Percentiles rank a stretch among this genome's conserved stretches.
Conservation (phyloP, 2,797 vertebrate genomes). For the Emydoidea blandingii region DNA sequence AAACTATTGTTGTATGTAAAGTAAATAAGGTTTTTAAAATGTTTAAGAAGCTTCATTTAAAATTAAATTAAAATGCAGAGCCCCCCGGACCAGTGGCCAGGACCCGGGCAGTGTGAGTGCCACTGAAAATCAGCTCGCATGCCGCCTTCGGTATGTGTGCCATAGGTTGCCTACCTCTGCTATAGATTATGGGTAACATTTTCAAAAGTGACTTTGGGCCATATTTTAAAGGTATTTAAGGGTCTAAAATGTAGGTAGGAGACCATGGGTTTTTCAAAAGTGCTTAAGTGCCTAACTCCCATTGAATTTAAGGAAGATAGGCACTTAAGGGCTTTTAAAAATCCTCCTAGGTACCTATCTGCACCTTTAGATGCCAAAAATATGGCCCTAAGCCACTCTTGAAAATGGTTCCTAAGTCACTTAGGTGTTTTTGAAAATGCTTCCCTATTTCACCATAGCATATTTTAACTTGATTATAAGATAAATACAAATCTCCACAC, state of each 20-base stretch:
- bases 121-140: too few relatives aligned
- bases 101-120: too few relatives aligned
- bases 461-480: background rate
- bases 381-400: background rate
- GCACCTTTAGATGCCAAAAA: background rate
- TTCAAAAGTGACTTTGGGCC: background rate
- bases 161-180: too few relatives aligned
- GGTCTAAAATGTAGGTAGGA: background rate
- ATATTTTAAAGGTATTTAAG: background rate
- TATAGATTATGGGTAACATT: background rate
- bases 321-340: background rate
- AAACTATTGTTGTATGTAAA: too few relatives aligned
- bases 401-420: background rate
- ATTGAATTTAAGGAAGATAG: background rate
- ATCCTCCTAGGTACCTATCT: background rate
- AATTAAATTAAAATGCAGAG: too few relatives aligned
- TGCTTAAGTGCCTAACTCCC: background rate
- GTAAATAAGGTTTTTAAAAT: too few relatives aligned
- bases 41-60: too few relatives aligned
- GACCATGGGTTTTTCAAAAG: background rate
- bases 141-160: too few relatives aligned
- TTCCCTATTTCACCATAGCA: background rate
- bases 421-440: background rate
- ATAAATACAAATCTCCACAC: background rate
- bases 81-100: too few relatives aligned